Conservation (phyloP, 1,140 invertebrate species). For the Meteorus sp. region DNA sequence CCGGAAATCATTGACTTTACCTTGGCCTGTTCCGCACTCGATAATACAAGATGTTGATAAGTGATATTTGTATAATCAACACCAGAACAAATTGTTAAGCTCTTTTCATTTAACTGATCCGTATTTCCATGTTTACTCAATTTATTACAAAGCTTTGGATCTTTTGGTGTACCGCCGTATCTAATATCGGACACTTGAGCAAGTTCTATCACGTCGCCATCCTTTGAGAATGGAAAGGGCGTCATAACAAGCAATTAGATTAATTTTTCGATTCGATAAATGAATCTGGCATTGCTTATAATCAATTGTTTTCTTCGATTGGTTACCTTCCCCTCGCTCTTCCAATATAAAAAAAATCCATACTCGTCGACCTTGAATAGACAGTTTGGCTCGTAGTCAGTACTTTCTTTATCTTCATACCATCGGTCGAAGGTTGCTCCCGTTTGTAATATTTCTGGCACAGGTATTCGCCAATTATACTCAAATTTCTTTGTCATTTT, state of each 20-base stretch:
- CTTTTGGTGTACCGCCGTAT: constrained; percentile 86
- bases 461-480: constrained; percentile 94
- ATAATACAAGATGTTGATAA: constrained; percentile 93
- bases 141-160: constrained; percentile 82
- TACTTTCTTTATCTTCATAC: constrained; percentile 94
- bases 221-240: constrained; percentile 64
- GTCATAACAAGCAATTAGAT: constrained; percentile 4
- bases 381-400: constrained; percentile 83
- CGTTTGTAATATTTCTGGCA: constrained; percentile 83
- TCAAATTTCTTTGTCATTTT: constrained; percentile 97
- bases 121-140: constrained; percentile 71
- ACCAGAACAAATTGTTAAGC: constrained; percentile 94
- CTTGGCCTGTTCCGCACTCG: constrained; percentile 88
- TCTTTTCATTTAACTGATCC: constrained; percentile 87
- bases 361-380: constrained; percentile 96
- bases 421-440: constrained; percentile 90
- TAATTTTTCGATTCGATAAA: background rate
- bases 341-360: constrained; percentile 99
- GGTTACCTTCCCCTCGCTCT: constrained; percentile 90
- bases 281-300: constrained; percentile 1
- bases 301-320: constrained; percentile 19
- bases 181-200: constrained; percentile 96
- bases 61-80: constrained; percentile 98
- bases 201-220: constrained; percentile 93
- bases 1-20: constrained; percentile 60